Percentiles rank a stretch among this genome's conserved stretches.
Evolutionary conservation across 1,140 invertebrate genomes (phyloP).

Genomic region (Diabrotica undecimpunctata): DNA sequence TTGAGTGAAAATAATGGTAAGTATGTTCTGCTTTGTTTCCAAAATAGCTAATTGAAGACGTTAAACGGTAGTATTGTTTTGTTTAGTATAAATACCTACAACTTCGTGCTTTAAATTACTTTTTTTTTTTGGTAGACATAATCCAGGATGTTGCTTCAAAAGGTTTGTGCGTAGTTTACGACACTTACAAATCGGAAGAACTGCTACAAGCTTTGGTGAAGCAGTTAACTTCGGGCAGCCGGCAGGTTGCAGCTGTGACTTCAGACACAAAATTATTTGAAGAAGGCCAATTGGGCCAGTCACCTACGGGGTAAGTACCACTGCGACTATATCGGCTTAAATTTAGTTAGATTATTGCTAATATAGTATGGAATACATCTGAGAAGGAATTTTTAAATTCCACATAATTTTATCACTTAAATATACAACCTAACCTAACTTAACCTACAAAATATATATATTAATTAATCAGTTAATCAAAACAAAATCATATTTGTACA

Average conservation of each 20-base stretch:
- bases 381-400: too few species aligned
- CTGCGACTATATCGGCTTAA: too few species aligned
- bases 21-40: slow-evolving; percentile 20
- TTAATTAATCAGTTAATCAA: too few species aligned
- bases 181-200: slow-evolving; percentile 67
- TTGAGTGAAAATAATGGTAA: slow-evolving; percentile 86
- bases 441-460: too few species aligned
- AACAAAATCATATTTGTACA: too few species aligned
- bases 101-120: too few species aligned
- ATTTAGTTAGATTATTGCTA: too few species aligned
- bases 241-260: slow-evolving; percentile 68
- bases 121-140: slow-evolving; percentile 60
- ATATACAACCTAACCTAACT: too few species aligned
- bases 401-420: too few species aligned
- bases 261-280: slow-evolving; percentile 84
- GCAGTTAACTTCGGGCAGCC: slow-evolving; percentile 76
- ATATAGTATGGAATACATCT: too few species aligned
- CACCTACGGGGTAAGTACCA: slow-evolving; percentile 70
- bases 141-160: slow-evolving; percentile 91
- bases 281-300: slow-evolving; percentile 78
- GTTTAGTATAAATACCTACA: slow-evolving; percentile 17
- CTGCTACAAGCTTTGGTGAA: slow-evolving; percentile 76
- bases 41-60: too few species aligned
- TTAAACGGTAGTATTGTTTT: too few species aligned
- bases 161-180: slow-evolving; percentile 83